Evolutionary conservation across 2,888 invertebrate genomes (phyloP).

Genomic region (Limenitis camilla): DNA sequence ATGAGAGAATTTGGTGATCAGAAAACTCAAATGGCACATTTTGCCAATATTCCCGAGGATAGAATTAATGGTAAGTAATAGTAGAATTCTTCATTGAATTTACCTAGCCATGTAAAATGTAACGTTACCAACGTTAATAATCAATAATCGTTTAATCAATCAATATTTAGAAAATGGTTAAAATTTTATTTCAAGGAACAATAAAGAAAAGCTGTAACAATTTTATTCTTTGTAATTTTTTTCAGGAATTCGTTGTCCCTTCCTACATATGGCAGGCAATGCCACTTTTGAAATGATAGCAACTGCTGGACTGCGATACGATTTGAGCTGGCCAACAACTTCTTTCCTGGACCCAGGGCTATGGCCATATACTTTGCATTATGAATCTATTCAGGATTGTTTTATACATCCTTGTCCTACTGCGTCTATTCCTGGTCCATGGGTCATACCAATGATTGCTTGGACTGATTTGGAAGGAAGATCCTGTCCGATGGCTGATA

Average conservation of each 20-base stretch:
- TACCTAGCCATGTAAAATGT: too few species aligned
- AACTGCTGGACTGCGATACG: slow-evolving; percentile 70
- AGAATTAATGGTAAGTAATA: slow-evolving; percentile 45
- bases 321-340: slow-evolving; percentile 76
- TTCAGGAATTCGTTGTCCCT: slow-evolving; percentile 70
- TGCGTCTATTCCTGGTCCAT: slow-evolving; percentile 73
- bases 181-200: too few species aligned
- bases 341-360: slow-evolving; percentile 53
- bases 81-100: too few species aligned
- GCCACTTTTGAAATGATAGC: slow-evolving; percentile 72
- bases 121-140: too few species aligned
- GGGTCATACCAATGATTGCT: slow-evolving; percentile 79
- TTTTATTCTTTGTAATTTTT: too few species aligned
- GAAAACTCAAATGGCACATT: slow-evolving; percentile 59
- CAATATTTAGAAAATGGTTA: too few species aligned
- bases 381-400: slow-evolving; percentile 72
- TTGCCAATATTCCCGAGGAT: slow-evolving; percentile 68
- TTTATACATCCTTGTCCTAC: slow-evolving; percentile 72
- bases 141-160: too few species aligned
- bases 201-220: too few species aligned
- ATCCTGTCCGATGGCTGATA: slow-evolving; percentile 75
- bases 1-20: slow-evolving; percentile 77
- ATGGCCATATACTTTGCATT: slow-evolving; percentile 82
- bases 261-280: slow-evolving; percentile 74
- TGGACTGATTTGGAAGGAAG: slow-evolving; percentile 58